Conservation (phyloP, 2,888 invertebrate genomes). For the Cheilosia vulpina region DNA sequence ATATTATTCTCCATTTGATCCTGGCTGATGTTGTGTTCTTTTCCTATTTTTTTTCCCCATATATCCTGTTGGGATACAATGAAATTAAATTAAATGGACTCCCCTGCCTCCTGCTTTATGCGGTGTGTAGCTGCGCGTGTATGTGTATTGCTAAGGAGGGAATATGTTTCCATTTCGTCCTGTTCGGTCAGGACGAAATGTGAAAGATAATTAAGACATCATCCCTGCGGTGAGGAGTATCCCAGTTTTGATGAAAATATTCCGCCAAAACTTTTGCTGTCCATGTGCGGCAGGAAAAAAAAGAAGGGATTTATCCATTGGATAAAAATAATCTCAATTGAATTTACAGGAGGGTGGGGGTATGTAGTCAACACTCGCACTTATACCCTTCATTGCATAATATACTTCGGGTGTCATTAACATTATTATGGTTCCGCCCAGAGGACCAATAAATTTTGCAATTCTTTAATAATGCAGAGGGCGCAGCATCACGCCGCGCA, state of each 20-base stretch:
- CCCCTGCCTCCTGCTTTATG: not conserved
- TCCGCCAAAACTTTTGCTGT: conserved; percentile 23
- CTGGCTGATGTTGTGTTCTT: not conserved
- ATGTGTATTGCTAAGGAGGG: conserved; percentile 23
- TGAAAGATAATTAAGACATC: conserved; percentile 63
- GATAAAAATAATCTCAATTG: conserved; percentile 47
- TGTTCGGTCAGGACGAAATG: conserved; percentile 29
- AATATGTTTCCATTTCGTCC: conserved; percentile 15
- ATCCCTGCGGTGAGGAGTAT: conserved; percentile 20
- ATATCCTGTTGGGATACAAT: conserved; percentile 30
- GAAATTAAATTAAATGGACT: conserved; percentile 53
- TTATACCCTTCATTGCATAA: conserved; percentile 13
- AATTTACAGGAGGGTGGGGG: not conserved
- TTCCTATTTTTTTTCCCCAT: not conserved
- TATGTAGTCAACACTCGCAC: not conserved
- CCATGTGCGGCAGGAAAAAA: conserved; percentile 7
- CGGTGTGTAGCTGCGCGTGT: not conserved
- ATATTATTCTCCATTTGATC: not conserved
- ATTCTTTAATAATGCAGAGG: conserved; percentile 78
- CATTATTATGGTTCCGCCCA: conserved; percentile 75
- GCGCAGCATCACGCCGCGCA: conserved; percentile 16
- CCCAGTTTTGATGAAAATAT: conserved; percentile 6
- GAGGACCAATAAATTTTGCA: conserved; percentile 81
- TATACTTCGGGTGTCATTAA: conserved; percentile 44
- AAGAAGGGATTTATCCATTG: conserved; percentile 24